Conservation (phyloP, 2,888 invertebrate species). For the Melanophora roralis region DNA sequence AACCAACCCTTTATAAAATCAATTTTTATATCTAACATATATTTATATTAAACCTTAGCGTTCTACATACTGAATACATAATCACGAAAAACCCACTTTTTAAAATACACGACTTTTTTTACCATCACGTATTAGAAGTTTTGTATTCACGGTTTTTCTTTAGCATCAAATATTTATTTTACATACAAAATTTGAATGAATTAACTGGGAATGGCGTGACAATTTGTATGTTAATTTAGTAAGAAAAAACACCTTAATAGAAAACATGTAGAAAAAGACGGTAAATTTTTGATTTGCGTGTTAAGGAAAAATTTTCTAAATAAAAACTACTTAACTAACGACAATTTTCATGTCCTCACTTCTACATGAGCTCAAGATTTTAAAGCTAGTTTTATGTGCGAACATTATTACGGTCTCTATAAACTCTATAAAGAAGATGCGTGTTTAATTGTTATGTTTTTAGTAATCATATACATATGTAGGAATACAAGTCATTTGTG, state of each 20-base stretch:
- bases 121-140: not conserved
- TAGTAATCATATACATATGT: not conserved
- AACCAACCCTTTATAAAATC: slow-evolving; percentile 40
- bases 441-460: slow-evolving; percentile 24
- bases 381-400: not conserved
- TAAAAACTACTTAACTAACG: slow-evolving; percentile 18
- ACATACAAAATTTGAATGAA: slow-evolving; percentile 6
- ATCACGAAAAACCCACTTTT: no score
- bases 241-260: not conserved
- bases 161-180: not conserved
- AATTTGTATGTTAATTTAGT: slow-evolving; percentile 40
- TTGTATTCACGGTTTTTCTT: slow-evolving; percentile 7
- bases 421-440: slow-evolving; percentile 21
- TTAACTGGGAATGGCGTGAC: slow-evolving; percentile 47
- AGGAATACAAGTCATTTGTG: not conserved
- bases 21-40: slow-evolving; percentile 28
- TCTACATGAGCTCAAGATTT: not conserved
- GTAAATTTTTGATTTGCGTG: slow-evolving; percentile 42
- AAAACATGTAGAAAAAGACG: not conserved
- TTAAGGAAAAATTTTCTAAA: not conserved
- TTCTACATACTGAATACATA: no score
- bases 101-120: not conserved
- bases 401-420: not conserved
- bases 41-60: no score
- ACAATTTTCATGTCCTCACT: slow-evolving; percentile 44